A percentile compares a stretch with the other conserved stretches of the same genome.
Evolutionary conservation across 2,113 vertebrate species (phyloP).

Genomic region (Rafetus swinhoei): DNA sequence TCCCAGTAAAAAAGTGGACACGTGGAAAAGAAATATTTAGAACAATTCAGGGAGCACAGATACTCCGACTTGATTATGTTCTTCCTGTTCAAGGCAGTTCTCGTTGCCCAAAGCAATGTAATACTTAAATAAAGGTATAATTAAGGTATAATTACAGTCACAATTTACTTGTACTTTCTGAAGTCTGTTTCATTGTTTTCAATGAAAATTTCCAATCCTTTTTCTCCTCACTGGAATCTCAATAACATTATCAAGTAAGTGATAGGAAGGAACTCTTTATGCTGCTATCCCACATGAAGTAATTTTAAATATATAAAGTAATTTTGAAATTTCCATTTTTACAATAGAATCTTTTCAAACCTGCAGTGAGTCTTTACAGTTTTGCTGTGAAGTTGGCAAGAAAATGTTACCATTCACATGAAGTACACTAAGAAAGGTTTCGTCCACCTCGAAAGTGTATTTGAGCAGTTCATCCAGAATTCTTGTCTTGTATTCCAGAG

Average conservation of each 20-base stretch:
- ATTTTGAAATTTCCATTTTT: background rate
- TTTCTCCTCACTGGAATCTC: background rate
- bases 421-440: background rate
- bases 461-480: background rate
- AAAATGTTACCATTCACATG: background rate
- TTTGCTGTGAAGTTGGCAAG: background rate
- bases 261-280: background rate
- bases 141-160: background rate
- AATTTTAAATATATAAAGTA: background rate
- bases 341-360: background rate
- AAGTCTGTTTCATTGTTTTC: background rate
- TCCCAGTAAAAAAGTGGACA: background rate
- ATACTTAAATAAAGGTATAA: background rate
- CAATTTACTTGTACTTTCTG: background rate
- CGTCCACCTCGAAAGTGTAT: background rate
- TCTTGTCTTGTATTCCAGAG: background rate
- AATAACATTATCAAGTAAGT: background rate
- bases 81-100: background rate
- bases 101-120: background rate
- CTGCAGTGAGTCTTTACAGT: background rate
- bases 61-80: background rate
- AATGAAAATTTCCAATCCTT: background rate
- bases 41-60: background rate
- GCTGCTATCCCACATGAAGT: background rate
- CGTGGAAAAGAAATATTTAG: background rate